phyloP scores from a whole-genome alignment of 2,888 invertebrate genomes.

The Macrophya alboannulata region DNA sequence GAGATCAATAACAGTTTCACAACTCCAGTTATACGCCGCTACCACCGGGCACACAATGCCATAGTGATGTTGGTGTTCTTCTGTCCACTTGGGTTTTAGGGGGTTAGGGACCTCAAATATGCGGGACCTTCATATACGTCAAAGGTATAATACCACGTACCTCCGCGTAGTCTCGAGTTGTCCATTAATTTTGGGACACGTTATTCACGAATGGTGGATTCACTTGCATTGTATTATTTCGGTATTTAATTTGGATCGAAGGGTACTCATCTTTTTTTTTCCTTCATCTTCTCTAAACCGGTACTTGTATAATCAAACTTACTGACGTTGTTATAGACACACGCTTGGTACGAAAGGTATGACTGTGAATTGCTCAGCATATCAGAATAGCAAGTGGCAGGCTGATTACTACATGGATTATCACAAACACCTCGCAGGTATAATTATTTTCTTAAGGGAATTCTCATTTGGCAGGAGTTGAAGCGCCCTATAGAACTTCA shows the following conservation, averaged over 20 bases:
- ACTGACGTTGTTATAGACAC: background rate
- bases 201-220: background rate
- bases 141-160: background rate
- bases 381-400: constrained; percentile 2
- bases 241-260: background rate
- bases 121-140: constrained; percentile 32
- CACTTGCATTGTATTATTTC: background rate
- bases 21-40: constrained; percentile 1
- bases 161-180: background rate
- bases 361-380: background rate
- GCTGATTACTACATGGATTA: background rate
- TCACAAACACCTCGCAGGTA: background rate
- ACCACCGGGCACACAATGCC: background rate
- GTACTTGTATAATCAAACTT: background rate
- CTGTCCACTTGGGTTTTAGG: constrained; percentile 25
- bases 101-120: constrained; percentile 29
- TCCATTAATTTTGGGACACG: background rate
- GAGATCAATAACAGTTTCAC: constrained; percentile 52
- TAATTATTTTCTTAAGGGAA: background rate
- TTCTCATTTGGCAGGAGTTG: background rate
- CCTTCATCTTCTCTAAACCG: background rate
- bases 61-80: constrained; percentile 7
- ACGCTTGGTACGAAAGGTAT: background rate
- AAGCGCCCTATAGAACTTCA: background rate
- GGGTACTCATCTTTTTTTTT: background rate